phyloP scores from a whole-genome alignment of 1,140 invertebrate species.

The Nomia melanderi region DNA sequence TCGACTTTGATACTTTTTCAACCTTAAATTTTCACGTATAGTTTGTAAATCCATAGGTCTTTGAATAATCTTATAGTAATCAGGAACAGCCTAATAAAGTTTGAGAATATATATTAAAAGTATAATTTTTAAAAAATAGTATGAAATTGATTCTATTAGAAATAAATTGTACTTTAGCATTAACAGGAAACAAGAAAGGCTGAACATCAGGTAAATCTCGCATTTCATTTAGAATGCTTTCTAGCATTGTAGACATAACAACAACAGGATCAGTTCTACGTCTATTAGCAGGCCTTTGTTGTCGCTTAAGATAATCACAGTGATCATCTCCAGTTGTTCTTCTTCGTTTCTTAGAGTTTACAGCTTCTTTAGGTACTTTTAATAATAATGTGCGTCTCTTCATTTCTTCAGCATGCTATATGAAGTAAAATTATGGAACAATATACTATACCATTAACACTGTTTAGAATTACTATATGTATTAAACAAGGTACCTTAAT shows the following conservation, averaged over 20 bases:
- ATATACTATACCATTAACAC: too few relatives aligned
- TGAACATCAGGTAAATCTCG: slow-evolving; percentile 94
- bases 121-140: not conserved
- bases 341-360: slow-evolving; percentile 85
- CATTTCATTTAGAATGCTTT: slow-evolving; percentile 96
- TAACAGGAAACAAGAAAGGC: slow-evolving; percentile 97
- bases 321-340: slow-evolving; percentile 88
- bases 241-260: slow-evolving; percentile 95
- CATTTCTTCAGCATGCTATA: slow-evolving; percentile 90
- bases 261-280: slow-evolving; percentile 98
- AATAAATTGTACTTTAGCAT: slow-evolving; percentile 86
- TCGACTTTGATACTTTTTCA: slow-evolving; percentile 95
- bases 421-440: not conserved
- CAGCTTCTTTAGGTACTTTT: slow-evolving; percentile 90
- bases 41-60: slow-evolving; percentile 98
- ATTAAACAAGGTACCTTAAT: slow-evolving; percentile 83
- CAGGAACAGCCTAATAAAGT: slow-evolving; percentile 87
- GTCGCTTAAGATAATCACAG: slow-evolving; percentile 96
- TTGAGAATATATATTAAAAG: slow-evolving; percentile 20
- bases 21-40: slow-evolving; percentile 94
- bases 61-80: slow-evolving; percentile 96
- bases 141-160: slow-evolving; percentile 18
- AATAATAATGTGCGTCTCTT: slow-evolving; percentile 90
- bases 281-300: slow-evolving; percentile 93
- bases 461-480: not conserved